Base-by-base conservation (phyloP, 1,140 invertebrate genomes). In the Magallana angulata region DNA sequence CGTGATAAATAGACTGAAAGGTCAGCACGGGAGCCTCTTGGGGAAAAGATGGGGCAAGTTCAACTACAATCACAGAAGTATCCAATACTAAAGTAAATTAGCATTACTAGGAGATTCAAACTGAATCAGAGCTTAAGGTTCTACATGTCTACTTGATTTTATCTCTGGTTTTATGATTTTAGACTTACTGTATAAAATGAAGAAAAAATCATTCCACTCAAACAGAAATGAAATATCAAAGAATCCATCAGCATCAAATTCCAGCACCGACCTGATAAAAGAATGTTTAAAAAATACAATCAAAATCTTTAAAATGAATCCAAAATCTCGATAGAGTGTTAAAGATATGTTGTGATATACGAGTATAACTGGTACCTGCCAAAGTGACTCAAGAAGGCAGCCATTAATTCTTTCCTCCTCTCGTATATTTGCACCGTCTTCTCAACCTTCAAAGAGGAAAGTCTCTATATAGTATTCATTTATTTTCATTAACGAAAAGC, bases 191-290 rank as follows among this genome's bases (percentile, higher is more conserved):
- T 91, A 84, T 24, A 94, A 90, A 16, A 94, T 91, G 85, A 95
- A 95, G 88, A 93, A 94, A 89, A 95, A 95, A 87, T 95, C 93
- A 90, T 95, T 93, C 93, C 94, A 95, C 90, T 95, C 94, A 90
- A 95, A 93, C 14, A 95, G 84, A 86, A 95, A 94, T 5, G 92
- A 92, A 16, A 94, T 92, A 71, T 92, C 92, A 30, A 84, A 89
- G 87, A 94, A 95, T 5, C 87, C 80, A 82, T 94, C 93, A 30
- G 91, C 89, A 89, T 95, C 94, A 90, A 94, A 95, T 86, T 95
- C 94, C 14, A 95, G 59, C 16, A 94, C 89, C 68, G 92, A 91
- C 57, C 94, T 94, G 90, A 88, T 93, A 36, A 87, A 57, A 87
- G 76, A 24, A 24, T 24, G 24, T 24, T 84, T 57, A 57, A 87